phyloP scores from a whole-genome alignment of 2,888 invertebrate genomes.

The Megamerina dolium region DNA sequence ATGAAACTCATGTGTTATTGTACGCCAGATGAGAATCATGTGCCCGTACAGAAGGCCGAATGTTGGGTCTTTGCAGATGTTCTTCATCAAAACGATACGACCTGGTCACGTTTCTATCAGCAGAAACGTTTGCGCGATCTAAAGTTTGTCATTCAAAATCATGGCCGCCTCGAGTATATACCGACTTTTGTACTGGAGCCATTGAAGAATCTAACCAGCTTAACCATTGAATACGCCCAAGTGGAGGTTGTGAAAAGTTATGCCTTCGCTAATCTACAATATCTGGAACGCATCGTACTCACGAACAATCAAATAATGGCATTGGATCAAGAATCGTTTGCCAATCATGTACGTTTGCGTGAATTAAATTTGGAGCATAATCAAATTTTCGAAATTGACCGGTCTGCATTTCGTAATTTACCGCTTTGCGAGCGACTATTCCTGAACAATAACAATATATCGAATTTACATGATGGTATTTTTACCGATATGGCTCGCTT shows the following conservation, averaged over 20 bases:
- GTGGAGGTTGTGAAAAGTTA: slow-evolving; percentile 64
- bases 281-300: slow-evolving; percentile 61
- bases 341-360: slow-evolving; percentile 64
- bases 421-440: slow-evolving; percentile 68
- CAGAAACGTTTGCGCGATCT: slow-evolving; percentile 66
- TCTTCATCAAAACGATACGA: slow-evolving; percentile 61
- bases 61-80: slow-evolving; percentile 71
- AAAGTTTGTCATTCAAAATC: slow-evolving; percentile 65
- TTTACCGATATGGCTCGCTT: slow-evolving; percentile 69
- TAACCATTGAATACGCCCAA: slow-evolving; percentile 67
- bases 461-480: slow-evolving; percentile 76
- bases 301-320: slow-evolving; percentile 64
- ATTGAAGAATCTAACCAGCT: slow-evolving; percentile 59
- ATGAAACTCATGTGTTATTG: slow-evolving; percentile 49
- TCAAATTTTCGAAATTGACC: slow-evolving; percentile 66
- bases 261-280: slow-evolving; percentile 69
- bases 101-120: slow-evolving; percentile 70
- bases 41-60: slow-evolving; percentile 62
- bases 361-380: slow-evolving; percentile 70
- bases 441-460: slow-evolving; percentile 80
- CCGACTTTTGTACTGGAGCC: slow-evolving; percentile 65
- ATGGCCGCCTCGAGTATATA: slow-evolving; percentile 63
- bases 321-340: slow-evolving; percentile 64
- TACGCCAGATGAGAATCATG: slow-evolving; percentile 48
- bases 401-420: slow-evolving; percentile 66